Percentiles rank a stretch among this genome's conserved stretches.
phyloP scores from a whole-genome alignment of 1,140 invertebrate species.

The Latrodectus geometricus region DNA sequence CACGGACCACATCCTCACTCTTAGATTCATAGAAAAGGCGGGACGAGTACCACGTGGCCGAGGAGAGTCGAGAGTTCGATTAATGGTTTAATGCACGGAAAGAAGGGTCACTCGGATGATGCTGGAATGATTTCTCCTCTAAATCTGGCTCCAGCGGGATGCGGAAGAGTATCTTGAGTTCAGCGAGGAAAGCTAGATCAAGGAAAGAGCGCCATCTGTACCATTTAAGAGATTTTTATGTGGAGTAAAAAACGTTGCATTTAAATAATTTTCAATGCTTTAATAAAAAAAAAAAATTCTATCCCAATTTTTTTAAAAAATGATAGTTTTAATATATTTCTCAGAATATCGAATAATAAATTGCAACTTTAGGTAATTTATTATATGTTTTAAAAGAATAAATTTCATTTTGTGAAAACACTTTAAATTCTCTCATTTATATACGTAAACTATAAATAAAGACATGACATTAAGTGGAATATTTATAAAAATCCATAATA shows the following conservation, averaged over 20 bases:
- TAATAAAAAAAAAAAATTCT: no score
- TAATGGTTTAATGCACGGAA: background rate
- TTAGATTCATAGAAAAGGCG: background rate
- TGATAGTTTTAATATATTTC: no score
- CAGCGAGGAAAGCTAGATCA: background rate
- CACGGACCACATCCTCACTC: background rate
- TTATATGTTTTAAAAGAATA: no score
- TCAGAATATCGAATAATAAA: no score
- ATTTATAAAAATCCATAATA: no score
- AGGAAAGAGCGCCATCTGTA: slow-evolving; percentile 33
- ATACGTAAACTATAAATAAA: no score
- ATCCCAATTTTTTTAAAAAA: no score
- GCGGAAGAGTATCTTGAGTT: slow-evolving; percentile 34
- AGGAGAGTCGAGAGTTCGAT: background rate
- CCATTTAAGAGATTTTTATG: background rate
- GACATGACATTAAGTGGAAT: no score
- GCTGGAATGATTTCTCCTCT: slow-evolving; percentile 30
- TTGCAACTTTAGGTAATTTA: no score
- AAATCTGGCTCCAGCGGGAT: slow-evolving; percentile 35
- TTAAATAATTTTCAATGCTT: no score
- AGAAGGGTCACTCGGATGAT: slow-evolving; percentile 18
- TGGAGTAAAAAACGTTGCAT: background rate
- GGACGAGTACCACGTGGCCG: background rate
- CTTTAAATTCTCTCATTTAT: no score
- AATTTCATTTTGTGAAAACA: no score